A percentile compares a stretch with the other conserved stretches of the same genome.
phyloP scores from a whole-genome alignment of 2,888 invertebrate species.

The Tetheella fluctuosa region DNA sequence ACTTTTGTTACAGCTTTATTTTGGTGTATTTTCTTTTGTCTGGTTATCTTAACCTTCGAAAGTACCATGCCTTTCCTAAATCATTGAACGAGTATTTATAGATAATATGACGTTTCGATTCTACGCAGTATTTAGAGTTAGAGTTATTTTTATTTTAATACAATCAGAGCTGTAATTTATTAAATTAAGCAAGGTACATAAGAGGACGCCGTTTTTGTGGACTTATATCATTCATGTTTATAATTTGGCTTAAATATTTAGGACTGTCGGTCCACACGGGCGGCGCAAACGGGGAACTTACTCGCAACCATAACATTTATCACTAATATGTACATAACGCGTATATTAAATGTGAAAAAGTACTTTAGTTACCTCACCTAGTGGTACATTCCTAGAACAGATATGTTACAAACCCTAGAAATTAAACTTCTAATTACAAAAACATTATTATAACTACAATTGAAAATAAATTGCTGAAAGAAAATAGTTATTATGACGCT shows the following conservation, averaged over 20 bases:
- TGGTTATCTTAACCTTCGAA: neutral
- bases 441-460: constrained; percentile 44
- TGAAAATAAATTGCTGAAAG: constrained; percentile 41
- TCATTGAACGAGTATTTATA: neutral
- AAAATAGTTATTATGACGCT: constrained; percentile 45
- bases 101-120: constrained; percentile 5
- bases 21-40: constrained; percentile 6
- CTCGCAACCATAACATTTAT: constrained; percentile 57
- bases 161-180: neutral
- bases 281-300: constrained; percentile 28
- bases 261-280: constrained; percentile 24
- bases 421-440: constrained; percentile 38
- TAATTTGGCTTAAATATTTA: constrained; percentile 40
- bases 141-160: neutral
- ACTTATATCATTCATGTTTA: constrained; percentile 28
- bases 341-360: constrained; percentile 28
- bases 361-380: constrained; percentile 6
- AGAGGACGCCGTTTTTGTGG: neutral
- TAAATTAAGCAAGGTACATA: neutral
- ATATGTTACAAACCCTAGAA: constrained; percentile 19
- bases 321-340: constrained; percentile 77
- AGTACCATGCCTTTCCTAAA: constrained; percentile 1
- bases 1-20: constrained; percentile 3
- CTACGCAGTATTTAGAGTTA: neutral
- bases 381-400: neutral